A percentile compares a stretch with the other conserved stretches of the same genome.
phyloP scores from a whole-genome alignment of 1,140 invertebrate genomes.

The Pseudomyrmex cubaensis region DNA sequence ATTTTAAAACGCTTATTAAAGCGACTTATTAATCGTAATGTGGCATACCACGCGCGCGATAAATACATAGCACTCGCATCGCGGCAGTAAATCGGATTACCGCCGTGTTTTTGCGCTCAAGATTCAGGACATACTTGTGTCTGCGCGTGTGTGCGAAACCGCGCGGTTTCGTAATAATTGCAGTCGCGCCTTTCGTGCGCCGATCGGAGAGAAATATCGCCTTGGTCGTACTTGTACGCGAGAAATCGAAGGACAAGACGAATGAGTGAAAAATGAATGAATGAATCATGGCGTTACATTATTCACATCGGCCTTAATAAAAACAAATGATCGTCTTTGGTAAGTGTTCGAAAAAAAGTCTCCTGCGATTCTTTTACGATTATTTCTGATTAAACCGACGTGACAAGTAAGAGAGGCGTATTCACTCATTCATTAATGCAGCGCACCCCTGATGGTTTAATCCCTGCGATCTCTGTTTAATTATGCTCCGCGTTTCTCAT shows the following conservation, averaged over 20 bases:
- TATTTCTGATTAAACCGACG: not conserved
- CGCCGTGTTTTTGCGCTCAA: not conserved
- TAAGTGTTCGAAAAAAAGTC: not conserved
- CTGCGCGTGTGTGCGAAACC: too few species aligned
- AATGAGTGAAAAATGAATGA: not conserved
- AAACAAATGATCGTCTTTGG: not conserved
- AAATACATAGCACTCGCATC: not conserved
- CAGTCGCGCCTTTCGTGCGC: not conserved
- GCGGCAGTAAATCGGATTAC: constrained; percentile 12
- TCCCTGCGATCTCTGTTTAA: not conserved
- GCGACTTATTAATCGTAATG: constrained; percentile 49
- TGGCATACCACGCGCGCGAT: constrained; percentile 16
- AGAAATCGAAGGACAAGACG: not conserved
- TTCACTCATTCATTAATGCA: too few species aligned
- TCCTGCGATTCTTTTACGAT: not conserved
- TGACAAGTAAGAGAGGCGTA: not conserved
- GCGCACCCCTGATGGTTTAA: too few species aligned
- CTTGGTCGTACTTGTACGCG: not conserved
- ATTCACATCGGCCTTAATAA: not conserved
- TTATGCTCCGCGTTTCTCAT: not conserved
- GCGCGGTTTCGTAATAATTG: not conserved
- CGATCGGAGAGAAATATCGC: not conserved
- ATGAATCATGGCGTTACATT: not conserved
- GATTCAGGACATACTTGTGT: not conserved
- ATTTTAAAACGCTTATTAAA: constrained; percentile 36